These are phyloP conservation scores for Brachyistius frenatus DNA, from an alignment of 2,113 vertebrate genomes.

Conservation along the genomic window DNA sequence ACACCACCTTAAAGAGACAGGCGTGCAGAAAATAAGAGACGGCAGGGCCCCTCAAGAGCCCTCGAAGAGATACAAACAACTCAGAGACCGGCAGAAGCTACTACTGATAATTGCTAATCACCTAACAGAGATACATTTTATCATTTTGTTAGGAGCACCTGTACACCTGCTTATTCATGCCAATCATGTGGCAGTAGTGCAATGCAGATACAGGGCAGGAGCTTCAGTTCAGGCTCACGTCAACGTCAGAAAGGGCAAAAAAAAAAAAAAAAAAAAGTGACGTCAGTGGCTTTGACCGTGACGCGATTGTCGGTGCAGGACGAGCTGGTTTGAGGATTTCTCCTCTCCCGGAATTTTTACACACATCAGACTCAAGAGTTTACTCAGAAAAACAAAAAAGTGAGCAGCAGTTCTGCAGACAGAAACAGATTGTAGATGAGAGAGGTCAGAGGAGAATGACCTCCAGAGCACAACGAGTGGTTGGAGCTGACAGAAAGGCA, in stretches of 20 bases:
- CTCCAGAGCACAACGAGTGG: no score
- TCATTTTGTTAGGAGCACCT: neutral
- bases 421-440: neutral
- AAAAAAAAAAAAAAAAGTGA: neutral
- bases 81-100: constrained; percentile 13
- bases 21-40: constrained; percentile 68
- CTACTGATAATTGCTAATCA: constrained; percentile 46
- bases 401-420: neutral
- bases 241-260: neutral
- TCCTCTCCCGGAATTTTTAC: neutral
- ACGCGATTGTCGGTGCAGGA: neutral
- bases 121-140: constrained; percentile 6
- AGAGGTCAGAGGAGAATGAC: neutral
- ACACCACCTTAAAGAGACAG: constrained; percentile 83
- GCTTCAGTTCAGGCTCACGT: neutral
- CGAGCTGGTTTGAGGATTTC: neutral
- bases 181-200: neutral
- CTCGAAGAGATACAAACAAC: constrained; percentile 45
- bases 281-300: neutral
- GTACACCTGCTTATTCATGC: neutral
- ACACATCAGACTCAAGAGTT: neutral
- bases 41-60: constrained; percentile 58
- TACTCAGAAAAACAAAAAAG: neutral
- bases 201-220: neutral
- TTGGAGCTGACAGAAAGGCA: neutral